These are phyloP conservation scores for Apus apus DNA, from an alignment of 2,113 vertebrate genomes.

Conservation along the genomic window DNA sequence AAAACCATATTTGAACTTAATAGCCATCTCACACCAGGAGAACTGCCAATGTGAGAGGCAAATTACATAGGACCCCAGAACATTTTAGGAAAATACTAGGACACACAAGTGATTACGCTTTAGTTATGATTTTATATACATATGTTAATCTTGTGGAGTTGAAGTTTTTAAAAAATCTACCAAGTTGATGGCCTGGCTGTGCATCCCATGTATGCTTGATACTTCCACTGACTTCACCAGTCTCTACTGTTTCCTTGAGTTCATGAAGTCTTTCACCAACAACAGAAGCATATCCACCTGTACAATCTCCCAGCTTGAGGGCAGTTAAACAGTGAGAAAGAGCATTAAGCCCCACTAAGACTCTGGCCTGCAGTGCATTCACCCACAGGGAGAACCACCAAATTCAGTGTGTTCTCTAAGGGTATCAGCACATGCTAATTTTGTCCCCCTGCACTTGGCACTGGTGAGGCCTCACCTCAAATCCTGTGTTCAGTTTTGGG, in stretches of 20 bases:
- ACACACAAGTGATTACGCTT: not conserved
- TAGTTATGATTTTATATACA: not conserved
- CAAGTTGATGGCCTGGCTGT: not conserved
- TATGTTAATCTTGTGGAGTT: not conserved
- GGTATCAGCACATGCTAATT: not conserved
- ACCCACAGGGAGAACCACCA: not conserved
- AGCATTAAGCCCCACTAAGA: not conserved
- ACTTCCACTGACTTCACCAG: not conserved
- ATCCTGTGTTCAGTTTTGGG: no score
- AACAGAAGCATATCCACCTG: not conserved
- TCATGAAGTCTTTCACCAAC: not conserved
- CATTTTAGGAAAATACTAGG: not conserved
- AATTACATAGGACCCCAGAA: not conserved
- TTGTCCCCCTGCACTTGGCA: no score
- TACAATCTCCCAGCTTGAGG: not conserved
- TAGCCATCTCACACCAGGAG: not conserved
- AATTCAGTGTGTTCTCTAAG: not conserved
- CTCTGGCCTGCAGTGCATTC: not conserved
- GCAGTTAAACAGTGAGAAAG: not conserved
- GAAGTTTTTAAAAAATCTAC: not conserved
- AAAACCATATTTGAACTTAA: not conserved
- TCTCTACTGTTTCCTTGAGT: not conserved
- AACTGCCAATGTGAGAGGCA: not conserved
- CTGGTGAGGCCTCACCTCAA: no score
- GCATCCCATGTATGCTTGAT: not conserved